Conservation (phyloP, 2,888 invertebrate species). For the Norana najaformis region DNA sequence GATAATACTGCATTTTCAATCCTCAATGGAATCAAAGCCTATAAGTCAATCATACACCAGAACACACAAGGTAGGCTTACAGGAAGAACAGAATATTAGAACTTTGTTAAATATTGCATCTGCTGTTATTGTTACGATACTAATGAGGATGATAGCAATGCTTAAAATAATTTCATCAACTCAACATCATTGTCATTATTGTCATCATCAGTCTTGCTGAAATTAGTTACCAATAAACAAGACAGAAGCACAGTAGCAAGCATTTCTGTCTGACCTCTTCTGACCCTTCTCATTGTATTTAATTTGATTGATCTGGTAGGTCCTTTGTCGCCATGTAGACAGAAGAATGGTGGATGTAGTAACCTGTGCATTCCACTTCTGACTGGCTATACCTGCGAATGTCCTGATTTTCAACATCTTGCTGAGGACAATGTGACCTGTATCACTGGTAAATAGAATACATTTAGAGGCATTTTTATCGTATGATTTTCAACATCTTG, state of each 20-base stretch:
- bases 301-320: background rate
- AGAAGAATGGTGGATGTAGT: constrained; percentile 47
- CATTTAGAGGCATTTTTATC: too few relatives aligned
- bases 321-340: constrained; percentile 23
- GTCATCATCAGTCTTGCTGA: too few relatives aligned
- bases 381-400: constrained; percentile 70
- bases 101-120: too few relatives aligned
- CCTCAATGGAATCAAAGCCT: constrained; percentile 28
- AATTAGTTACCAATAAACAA: too few relatives aligned
- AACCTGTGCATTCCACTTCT: constrained; percentile 79
- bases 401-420: constrained; percentile 77
- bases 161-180: too few relatives aligned
- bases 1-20: background rate
- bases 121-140: too few relatives aligned
- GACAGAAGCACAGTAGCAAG: too few relatives aligned
- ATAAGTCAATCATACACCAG: constrained; percentile 16
- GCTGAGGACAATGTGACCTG: constrained; percentile 53
- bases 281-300: too few relatives aligned
- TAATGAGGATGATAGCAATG: too few relatives aligned
- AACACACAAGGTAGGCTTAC: constrained; percentile 10
- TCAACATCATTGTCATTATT: too few relatives aligned
- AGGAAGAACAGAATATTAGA: too few relatives aligned
- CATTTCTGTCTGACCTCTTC: too few relatives aligned
- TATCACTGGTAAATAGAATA: constrained; percentile 9
- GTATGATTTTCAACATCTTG: constrained; percentile 73